Conservation (phyloP, 2,113 vertebrate genomes). For the Rafetus swinhoei region DNA sequence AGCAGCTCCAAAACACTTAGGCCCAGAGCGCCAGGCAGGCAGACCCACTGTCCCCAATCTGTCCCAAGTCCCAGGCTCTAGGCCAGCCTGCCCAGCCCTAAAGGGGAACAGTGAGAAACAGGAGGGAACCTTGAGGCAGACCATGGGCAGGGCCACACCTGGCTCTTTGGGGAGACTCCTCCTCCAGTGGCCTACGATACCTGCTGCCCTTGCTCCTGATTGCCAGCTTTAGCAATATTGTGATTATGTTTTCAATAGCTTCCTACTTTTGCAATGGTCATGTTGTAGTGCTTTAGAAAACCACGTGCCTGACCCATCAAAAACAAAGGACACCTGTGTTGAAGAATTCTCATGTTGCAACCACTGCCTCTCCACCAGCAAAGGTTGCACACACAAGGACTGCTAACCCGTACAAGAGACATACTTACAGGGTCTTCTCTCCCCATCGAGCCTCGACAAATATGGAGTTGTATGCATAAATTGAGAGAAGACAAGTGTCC, state of each 20-base stretch:
- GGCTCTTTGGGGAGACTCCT: too few species aligned
- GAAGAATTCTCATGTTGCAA: conserved; percentile 7
- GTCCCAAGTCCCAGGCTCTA: too few species aligned
- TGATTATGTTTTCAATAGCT: conserved; percentile 63
- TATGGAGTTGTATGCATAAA: accelerated
- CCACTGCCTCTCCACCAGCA: background rate
- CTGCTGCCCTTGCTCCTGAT: background rate
- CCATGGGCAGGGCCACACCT: too few species aligned
- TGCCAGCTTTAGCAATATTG: conserved; percentile 65
- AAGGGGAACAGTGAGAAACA: too few species aligned
- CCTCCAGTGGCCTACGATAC: too few species aligned
- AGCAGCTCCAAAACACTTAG: too few species aligned
- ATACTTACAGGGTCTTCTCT: background rate
- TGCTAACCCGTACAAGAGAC: background rate
- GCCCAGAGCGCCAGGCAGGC: too few species aligned
- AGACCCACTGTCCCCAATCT: too few species aligned
- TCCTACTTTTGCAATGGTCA: conserved; percentile 69
- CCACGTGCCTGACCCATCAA: conserved; percentile 66
- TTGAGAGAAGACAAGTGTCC: conserved; percentile 13
- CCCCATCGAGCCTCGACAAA: background rate
- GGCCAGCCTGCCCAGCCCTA: too few species aligned
- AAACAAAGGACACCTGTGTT: conserved; percentile 49
- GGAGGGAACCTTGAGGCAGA: too few species aligned
- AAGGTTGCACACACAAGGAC: background rate
- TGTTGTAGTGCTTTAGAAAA: conserved; percentile 71